phyloP scores from a whole-genome alignment of 2,113 vertebrate genomes.

The Xenopus borealis region DNA sequence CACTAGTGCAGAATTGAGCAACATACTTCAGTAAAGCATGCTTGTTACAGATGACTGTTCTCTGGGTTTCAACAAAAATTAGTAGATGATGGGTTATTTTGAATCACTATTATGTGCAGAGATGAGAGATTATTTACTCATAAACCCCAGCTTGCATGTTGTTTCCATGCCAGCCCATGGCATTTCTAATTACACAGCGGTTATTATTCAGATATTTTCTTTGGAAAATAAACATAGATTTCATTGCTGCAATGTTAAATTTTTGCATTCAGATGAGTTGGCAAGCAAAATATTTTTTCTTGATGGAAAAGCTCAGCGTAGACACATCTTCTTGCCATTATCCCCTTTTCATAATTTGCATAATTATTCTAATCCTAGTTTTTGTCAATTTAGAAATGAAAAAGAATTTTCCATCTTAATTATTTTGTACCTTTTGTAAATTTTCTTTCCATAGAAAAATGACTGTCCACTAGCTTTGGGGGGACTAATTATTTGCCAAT shows the following conservation, averaged over 20 bases:
- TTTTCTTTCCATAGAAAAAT: no score
- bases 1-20: no score
- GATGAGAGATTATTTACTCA: constrained; percentile 15
- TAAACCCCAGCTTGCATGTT: neutral
- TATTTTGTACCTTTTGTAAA: neutral
- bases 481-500: no score
- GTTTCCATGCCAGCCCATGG: constrained; percentile 4
- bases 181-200: neutral
- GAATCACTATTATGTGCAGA: constrained; percentile 2
- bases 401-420: neutral
- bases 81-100: neutral
- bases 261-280: neutral
- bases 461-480: no score
- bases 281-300: constrained; percentile 5
- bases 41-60: no score
- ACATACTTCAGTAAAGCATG: no score
- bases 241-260: neutral
- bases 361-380: constrained; percentile 29
- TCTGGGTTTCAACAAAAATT: no score
- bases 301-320: constrained; percentile 1
- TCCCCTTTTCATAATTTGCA: constrained; percentile 4
- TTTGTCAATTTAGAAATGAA: constrained; percentile 17
- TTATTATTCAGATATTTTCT: neutral
- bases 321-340: constrained; percentile 16
- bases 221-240: constrained; percentile 18